Evolutionary conservation across 2,113 vertebrate genomes (phyloP), one percentile per base, ranked within the genome.

Genomic region (Ptychochromis oligacanthus): DNA sequence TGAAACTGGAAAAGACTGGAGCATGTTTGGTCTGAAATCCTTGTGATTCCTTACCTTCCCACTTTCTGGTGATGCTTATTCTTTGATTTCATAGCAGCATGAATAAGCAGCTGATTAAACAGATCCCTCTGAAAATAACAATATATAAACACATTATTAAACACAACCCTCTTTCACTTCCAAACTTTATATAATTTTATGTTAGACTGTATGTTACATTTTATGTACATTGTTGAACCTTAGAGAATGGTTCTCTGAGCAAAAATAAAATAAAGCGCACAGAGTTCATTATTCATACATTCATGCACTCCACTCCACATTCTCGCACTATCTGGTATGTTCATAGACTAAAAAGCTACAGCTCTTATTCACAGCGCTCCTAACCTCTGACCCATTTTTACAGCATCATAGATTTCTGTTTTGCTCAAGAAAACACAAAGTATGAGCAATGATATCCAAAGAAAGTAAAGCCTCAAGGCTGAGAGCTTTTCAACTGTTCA

Each of bases 91-190:
- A 99, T 88, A 75, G 97, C 97, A 0, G 97, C 96, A 11, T 98
- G 97, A 82, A 99, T 97, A 54, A 99, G 70, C 11, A 99, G 80
- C 86, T 97, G 97, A 92, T 87, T 97, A 95, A 99, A 98, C 93
- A 99, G 1, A 11, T 99, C 98, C 85, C 98, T 97, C 98, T 99
- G 94, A 11, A 93, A 91, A 81, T 79, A 80, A 86, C 61, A 88
- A 31, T 24, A 56, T 55, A 91, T 62, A 72, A 80, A 2, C 26
- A 46, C 61, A 64, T 88, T 84, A 84, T 82, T 70, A 54, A 80
- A 86, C 54, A 86, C n/a, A 43, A 75, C 72, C 28, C 28, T 26
- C 7, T 58, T 54, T n/a, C n/a, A 38, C 43, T 36, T 31, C 22
- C 20, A 20, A 60, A 31, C 14, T 13, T 70, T 84, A 46, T 31